Conservation (phyloP, 2,113 vertebrate genomes). For the Oryzias woworae region DNA sequence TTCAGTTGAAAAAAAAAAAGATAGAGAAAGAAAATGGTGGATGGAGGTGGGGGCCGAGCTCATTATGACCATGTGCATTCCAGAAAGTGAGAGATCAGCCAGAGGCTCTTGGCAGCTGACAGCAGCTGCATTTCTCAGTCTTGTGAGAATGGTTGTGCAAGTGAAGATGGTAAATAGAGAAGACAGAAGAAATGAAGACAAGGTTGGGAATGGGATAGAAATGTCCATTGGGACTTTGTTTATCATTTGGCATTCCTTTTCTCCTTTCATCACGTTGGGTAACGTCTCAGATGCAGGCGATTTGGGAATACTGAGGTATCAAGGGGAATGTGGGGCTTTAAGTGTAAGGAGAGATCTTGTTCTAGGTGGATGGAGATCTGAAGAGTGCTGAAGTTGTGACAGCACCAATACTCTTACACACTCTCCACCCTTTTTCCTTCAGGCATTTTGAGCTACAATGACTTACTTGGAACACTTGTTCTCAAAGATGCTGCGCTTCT, state of each 20-base stretch:
- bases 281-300: slow-evolving; percentile 44
- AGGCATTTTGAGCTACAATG: slow-evolving; percentile 12
- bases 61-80: slow-evolving; percentile 59
- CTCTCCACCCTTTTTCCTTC: slow-evolving; percentile 1
- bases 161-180: slow-evolving; percentile 60
- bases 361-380: slow-evolving; percentile 11
- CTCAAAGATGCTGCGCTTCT: background rate
- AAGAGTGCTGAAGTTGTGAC: slow-evolving; percentile 35
- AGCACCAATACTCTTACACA: slow-evolving; percentile 5
- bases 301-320: slow-evolving; percentile 28
- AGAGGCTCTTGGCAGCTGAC: slow-evolving; percentile 62
- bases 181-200: slow-evolving; percentile 54
- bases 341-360: slow-evolving; percentile 13
- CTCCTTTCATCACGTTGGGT: slow-evolving; percentile 64
- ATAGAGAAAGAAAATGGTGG: slow-evolving; percentile 10
- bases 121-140: slow-evolving; percentile 57
- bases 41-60: slow-evolving; percentile 41
- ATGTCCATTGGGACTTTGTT: slow-evolving; percentile 56
- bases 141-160: slow-evolving; percentile 25
- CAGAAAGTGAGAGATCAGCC: slow-evolving; percentile 68
- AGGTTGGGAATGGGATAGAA: slow-evolving; percentile 49
- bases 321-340: slow-evolving; percentile 25
- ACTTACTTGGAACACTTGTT: slow-evolving; percentile 28
- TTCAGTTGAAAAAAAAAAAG: slow-evolving; percentile 9
- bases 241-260: slow-evolving; percentile 65